Conservation (phyloP, 2,113 vertebrate genomes). For the Tyto alba region DNA sequence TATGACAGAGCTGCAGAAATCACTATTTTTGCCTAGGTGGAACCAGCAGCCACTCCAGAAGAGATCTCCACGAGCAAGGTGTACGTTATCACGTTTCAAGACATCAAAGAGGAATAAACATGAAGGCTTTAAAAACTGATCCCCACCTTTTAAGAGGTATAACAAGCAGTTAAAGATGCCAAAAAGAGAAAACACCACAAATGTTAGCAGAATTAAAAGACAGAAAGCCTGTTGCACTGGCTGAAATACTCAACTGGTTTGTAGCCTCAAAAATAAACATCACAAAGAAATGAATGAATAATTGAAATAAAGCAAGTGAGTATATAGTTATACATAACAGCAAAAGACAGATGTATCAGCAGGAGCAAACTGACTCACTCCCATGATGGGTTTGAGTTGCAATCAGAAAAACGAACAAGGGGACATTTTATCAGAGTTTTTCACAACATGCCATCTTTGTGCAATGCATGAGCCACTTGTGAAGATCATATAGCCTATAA, state of each 20-base stretch:
- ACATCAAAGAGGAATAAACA: slow-evolving; percentile 1
- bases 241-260: neutral
- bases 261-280: neutral
- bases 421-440: slow-evolving; percentile 5
- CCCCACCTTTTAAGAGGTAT: neutral
- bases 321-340: neutral
- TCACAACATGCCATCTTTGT: neutral
- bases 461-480: neutral
- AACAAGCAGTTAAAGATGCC: neutral
- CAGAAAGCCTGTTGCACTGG: neutral
- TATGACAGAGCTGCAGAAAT: neutral
- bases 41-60: neutral
- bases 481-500: slow-evolving; percentile 11
- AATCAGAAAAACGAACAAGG: slow-evolving; percentile 7
- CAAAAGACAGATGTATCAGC: neutral
- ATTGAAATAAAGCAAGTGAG: neutral
- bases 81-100: neutral
- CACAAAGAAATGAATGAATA: neutral
- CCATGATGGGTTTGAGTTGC: neutral
- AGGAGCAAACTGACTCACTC: neutral
- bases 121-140: neutral
- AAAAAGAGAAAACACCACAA: neutral
- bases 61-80: neutral
- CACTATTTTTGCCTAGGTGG: neutral
- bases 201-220: neutral